Evolutionary conservation across 1,140 invertebrate genomes (phyloP).

Genomic region (Brachionus calyciflorus): DNA sequence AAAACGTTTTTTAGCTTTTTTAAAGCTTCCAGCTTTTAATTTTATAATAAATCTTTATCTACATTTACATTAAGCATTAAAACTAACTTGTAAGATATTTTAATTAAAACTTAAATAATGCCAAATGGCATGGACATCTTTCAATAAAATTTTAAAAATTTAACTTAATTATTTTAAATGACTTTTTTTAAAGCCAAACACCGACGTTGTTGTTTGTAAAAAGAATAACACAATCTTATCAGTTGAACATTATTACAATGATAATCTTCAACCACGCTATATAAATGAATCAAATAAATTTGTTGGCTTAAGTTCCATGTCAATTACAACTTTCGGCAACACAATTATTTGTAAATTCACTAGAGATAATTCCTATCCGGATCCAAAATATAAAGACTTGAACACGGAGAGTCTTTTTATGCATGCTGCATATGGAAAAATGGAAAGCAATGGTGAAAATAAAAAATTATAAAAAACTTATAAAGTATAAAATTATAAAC

Average conservation of each 20-base stretch:
- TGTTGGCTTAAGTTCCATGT: background rate
- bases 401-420: background rate
- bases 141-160: too few species aligned
- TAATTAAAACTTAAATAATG: too few species aligned
- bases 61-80: too few species aligned
- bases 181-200: background rate
- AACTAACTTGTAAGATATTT: too few species aligned
- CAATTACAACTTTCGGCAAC: background rate
- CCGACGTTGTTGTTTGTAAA: background rate
- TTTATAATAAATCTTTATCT: too few species aligned
- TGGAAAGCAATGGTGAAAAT: background rate
- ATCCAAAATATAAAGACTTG: background rate
- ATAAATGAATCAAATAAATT: background rate
- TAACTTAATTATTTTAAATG: too few species aligned
- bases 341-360: background rate
- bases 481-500: background rate
- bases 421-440: background rate
- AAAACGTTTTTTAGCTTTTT: too few species aligned
- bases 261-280: background rate
- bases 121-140: too few species aligned
- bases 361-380: background rate
- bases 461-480: background rate
- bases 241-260: conserved; percentile 11
- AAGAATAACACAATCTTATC: background rate
- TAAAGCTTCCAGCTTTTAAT: too few species aligned